A percentile compares a stretch with the other conserved stretches of the same genome.
Conservation (phyloP, 2,113 vertebrate species). For the Gymnobelideus leadbeateri region DNA sequence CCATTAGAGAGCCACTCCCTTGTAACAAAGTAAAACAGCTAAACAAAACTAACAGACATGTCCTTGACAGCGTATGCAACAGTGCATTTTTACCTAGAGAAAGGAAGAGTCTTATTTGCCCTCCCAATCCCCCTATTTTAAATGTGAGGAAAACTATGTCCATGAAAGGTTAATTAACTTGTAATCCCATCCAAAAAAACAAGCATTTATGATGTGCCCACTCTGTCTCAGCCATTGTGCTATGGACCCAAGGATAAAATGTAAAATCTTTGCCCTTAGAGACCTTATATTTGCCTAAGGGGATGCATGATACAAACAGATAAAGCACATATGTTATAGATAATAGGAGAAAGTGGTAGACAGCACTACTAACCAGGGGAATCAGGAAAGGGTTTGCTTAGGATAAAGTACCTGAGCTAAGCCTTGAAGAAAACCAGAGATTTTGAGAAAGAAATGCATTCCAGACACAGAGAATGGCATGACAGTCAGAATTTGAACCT, state of each 20-base stretch:
- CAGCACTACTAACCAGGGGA: not conserved
- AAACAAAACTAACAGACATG: not conserved
- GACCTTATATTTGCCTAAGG: not conserved
- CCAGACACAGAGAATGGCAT: not conserved
- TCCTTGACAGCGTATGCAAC: not conserved
- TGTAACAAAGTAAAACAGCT: not conserved
- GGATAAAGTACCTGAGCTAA: not conserved
- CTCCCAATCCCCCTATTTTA: not conserved
- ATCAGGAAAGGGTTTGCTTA: not conserved
- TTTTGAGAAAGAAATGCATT: not conserved
- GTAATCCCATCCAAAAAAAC: not conserved
- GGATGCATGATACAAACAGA: not conserved
- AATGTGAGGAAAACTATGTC: not conserved
- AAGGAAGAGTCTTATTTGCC: not conserved
- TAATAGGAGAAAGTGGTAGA: not conserved
- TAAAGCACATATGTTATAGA: not conserved
- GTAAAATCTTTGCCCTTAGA: not conserved
- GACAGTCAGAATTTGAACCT: not conserved
- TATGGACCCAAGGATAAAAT: not conserved
- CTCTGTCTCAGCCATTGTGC: not conserved
- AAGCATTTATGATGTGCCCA: not conserved
- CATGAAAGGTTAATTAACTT: not conserved
- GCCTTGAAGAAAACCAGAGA: not conserved
- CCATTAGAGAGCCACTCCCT: not conserved
- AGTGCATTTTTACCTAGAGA: not conserved